Evolutionary conservation across 2,797 vertebrate species (phyloP).

Genomic region (Chelon labrosus): DNA sequence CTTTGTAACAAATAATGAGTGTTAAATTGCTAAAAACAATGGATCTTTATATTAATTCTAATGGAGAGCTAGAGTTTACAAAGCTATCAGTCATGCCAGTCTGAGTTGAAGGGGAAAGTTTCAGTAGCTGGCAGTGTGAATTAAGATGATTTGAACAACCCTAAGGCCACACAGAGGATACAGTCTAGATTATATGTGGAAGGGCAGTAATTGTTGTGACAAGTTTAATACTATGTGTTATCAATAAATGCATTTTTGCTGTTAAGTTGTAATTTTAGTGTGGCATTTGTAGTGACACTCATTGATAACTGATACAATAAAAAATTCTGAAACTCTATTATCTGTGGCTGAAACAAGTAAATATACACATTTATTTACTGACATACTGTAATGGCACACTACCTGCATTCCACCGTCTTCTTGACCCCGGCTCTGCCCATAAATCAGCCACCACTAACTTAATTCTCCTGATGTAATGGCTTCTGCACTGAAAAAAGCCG

Average conservation of each 20-base stretch:
- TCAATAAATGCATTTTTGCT: neutral
- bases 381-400: neutral
- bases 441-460: neutral
- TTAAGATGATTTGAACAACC: neutral
- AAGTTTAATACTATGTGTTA: neutral
- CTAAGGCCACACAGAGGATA: neutral
- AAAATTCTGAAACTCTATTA: no score
- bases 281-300: neutral
- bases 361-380: neutral
- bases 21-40: neutral
- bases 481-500: neutral
- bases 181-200: neutral
- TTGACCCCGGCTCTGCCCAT: neutral
- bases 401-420: neutral
- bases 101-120: slow-evolving; percentile 3
- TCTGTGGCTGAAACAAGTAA: neutral
- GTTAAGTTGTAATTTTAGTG: neutral
- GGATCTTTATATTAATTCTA: slow-evolving; percentile 11
- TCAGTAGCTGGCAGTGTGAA: slow-evolving; percentile 14
- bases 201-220: slow-evolving; percentile 8
- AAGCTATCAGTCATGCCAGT: slow-evolving; percentile 15
- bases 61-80: slow-evolving; percentile 1
- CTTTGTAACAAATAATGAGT: neutral
- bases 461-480: neutral
- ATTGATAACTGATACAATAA: no score